Evolutionary conservation across 92 coral and sea anemone genomes (phyloP), one percentile per base, ranked within the genome.

Genomic region (Actinernus sp.): DNA sequence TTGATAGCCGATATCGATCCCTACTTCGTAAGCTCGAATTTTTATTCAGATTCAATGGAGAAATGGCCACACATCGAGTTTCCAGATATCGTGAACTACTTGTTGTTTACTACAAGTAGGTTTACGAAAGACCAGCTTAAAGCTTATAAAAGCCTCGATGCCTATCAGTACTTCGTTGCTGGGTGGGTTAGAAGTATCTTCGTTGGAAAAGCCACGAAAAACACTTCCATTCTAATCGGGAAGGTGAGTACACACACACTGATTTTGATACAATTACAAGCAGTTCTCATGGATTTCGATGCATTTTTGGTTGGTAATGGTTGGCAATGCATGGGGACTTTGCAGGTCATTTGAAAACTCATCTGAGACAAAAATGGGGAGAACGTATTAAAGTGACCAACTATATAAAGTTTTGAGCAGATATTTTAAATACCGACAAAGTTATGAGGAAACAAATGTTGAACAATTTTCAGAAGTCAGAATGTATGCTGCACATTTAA

Each of bases 141-240:
- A n/a, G n/a, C n/a, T n/a, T n/a, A n/a, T n/a, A n/a, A n/a, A n/a
- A 82, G 82, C 52, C 70, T 82, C 10, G 44, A 82, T 27, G 50
- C 88, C 8, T 73, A 82, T 31, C 89, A 84, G 38, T 59, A 30
- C 41, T 83, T 83, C 38, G 70, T 83, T 18, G 84, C 89, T 68
- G 79, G 84, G n/a, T 70, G 84, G 85, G 80, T 76, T 12, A 61
- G 80, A 64, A 20, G 48, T 48, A 30, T 73, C 13, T 73, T 72
- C 43, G 76, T 73, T 8, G 82, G 88, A 31, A 81, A 65, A 54
- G 81, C 81, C 1, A 60, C 86, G 1, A 1, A 5, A 8, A 6
- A 49, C 0, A 21, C 17, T 1, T 1, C 8, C 2, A 49, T 49
- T 49, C 25, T 49, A 23, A 49, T 19, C 2, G 55, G 28, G 27